Evolutionary conservation across 2,888 invertebrate species (phyloP), one percentile per base, ranked within the genome.

Genomic region (Malacosoma neustria): DNA sequence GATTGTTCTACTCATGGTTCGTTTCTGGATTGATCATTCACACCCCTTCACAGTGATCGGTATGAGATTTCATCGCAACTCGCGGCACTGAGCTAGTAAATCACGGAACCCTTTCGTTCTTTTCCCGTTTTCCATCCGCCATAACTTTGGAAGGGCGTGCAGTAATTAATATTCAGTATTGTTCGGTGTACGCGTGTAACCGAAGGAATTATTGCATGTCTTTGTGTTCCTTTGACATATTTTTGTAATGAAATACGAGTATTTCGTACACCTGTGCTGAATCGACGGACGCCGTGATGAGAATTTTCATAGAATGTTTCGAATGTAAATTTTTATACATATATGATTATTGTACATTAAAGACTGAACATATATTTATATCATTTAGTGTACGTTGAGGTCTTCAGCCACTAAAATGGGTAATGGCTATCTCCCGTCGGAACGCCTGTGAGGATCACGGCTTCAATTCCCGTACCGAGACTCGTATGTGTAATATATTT

Each of bases 91-190:
- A 22, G 22, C 22, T 22, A 22, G 33, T 29, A 31, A 15, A 22
- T 35, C 33, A 36, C 42, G n/a, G 30, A 34, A 37, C 39, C 39
- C 39, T 42, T 42, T 42, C 39, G 37, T 22, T 22, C 22, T 22
- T 22, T 22, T 22, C 51, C 51, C 52, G 43, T 48, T 41, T 46
- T 46, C 36, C 47, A 45, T 46, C 41, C 39, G 50, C 46, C 22
- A 22, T 47, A 51, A 22, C 7, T 14, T 9, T 22, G 35, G 52
- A 54, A 62, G 61, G 67, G 66, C 58, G 57, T 49, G 54, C 41
- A 49, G 59, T 69, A 63, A 71, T 70, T 73, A 72, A 72, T 72
- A 22, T 70, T 47, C 45, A 39, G 55, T 54, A 61, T 71, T 72
- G 69, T 70, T 54, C 45, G 12, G 22, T 11, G 13, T 9, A 30